Base-by-base conservation (phyloP, 1,140 invertebrate species). In the Palaemon carinicauda region DNA sequence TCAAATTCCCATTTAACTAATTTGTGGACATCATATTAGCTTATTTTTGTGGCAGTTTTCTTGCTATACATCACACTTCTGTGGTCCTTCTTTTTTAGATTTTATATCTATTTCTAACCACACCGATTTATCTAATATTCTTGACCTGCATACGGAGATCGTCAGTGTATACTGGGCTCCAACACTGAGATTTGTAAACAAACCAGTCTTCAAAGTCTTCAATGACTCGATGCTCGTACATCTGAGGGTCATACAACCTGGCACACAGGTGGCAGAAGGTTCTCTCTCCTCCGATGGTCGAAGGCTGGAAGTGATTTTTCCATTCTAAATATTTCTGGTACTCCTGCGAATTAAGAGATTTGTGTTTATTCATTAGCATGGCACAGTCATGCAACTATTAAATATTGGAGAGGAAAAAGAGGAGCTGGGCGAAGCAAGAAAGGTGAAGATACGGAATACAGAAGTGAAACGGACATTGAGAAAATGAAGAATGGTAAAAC, bases 251-350 rank as follows among this genome's bases (percentile, higher is more conserved):
- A 54, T 85, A 69, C 15, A 88, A 65, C 74, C 69, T 88, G 87
- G 19, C 78, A 33, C 56, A 90, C 89, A 60, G 91, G 82, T 73
- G 90, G 75, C 88, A 84, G 56, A 50, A 91, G 88, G 65, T 82
- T 77, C 56, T 84, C n/a, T 50, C 89, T 88, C 73, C 88, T 53
- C 27, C 88, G 74, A 41, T 89, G 89, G 89, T 92, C 83, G 82
- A 92, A 90, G 81, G 80, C 90, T 51, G 90, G 90, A 85, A 87
- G n/a, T 15, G 88, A 82, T 86, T 90, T 89, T 24, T 89, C 90
- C 52, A 91, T 24, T 53, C 50, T 1, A 31, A 81, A 54, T 85
- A 81, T 21, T n/a, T 41, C 14, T 88, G 21, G 77, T 88, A 88
- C 53, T 80, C 82, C 65, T 87, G 89, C n/a, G 17, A 27, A 54